Evolutionary conservation across 1,140 invertebrate species (phyloP).

Genomic region (Mamestra configurata): DNA sequence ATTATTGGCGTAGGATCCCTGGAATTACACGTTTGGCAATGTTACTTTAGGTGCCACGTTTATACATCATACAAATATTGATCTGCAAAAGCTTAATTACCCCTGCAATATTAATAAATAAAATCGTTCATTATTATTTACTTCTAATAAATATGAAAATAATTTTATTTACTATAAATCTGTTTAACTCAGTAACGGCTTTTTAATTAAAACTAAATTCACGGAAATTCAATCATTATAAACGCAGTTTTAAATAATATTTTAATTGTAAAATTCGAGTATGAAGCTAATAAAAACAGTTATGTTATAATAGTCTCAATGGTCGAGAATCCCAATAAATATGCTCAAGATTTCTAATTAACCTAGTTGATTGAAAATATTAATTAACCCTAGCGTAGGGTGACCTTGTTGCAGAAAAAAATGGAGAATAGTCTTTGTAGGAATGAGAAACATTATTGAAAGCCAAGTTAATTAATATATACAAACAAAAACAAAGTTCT

Average conservation of each 20-base stretch:
- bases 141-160: too few relatives aligned
- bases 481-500: too few relatives aligned
- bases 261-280: neutral
- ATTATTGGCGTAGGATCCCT: too few relatives aligned
- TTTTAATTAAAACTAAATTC: neutral
- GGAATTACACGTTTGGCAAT: too few relatives aligned
- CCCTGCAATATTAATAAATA: too few relatives aligned
- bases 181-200: neutral
- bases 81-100: too few relatives aligned
- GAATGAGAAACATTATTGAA: too few relatives aligned
- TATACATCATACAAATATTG: too few relatives aligned
- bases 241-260: slow-evolving; percentile 4
- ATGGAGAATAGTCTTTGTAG: neutral
- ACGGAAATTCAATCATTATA: neutral
- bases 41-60: too few relatives aligned
- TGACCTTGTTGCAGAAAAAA: neutral
- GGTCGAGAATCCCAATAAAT: slow-evolving; percentile 47
- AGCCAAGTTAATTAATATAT: too few relatives aligned
- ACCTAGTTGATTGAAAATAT: slow-evolving; percentile 53
- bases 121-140: too few relatives aligned
- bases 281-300: slow-evolving; percentile 3
- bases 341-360: slow-evolving; percentile 54
- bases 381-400: slow-evolving; percentile 49
- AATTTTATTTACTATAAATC: too few relatives aligned
- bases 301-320: slow-evolving; percentile 36